These are phyloP conservation scores for Oscheius sp. DNA, from an alignment of 2,888 invertebrate genomes.

Conservation along the genomic window DNA sequence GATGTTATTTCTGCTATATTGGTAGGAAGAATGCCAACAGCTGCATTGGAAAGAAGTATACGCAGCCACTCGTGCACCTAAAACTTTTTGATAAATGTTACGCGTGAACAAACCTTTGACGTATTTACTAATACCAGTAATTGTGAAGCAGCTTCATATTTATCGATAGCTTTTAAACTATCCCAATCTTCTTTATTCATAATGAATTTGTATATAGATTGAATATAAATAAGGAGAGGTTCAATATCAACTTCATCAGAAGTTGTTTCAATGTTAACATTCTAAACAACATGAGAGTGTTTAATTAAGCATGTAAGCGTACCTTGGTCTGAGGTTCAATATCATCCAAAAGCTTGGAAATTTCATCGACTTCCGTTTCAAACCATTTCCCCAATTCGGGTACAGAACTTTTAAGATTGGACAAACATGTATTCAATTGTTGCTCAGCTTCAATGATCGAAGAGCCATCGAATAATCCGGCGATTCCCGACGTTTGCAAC, in stretches of 20 bases:
- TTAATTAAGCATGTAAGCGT: not conserved
- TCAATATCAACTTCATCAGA: not conserved
- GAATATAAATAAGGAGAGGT: conserved; percentile 37
- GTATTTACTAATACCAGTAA: not conserved
- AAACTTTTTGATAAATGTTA: not conserved
- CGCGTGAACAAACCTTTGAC: not conserved
- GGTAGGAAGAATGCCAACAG: conserved; percentile 22
- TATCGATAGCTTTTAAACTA: conserved; percentile 27
- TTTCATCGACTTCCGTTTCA: not conserved
- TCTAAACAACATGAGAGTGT: not conserved
- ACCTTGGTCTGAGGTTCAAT: not conserved
- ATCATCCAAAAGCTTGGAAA: not conserved
- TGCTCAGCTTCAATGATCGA: not conserved
- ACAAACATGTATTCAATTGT: not conserved
- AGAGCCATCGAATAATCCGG: conserved; percentile 20
- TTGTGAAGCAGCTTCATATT: not conserved
- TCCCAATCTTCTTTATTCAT: conserved; percentile 13
- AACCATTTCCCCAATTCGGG: conserved; percentile 13
- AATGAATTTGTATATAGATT: conserved; percentile 38
- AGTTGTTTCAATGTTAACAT: not conserved
- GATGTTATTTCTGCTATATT: conserved; percentile 26
- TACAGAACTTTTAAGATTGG: conserved; percentile 1
- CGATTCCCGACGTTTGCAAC: not conserved
- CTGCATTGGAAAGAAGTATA: not conserved
- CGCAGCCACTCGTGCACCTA: conserved; percentile 16